Evolutionary conservation across 2,797 vertebrate genomes (phyloP).

Genomic region (Lagocephalus sceleratus): DNA sequence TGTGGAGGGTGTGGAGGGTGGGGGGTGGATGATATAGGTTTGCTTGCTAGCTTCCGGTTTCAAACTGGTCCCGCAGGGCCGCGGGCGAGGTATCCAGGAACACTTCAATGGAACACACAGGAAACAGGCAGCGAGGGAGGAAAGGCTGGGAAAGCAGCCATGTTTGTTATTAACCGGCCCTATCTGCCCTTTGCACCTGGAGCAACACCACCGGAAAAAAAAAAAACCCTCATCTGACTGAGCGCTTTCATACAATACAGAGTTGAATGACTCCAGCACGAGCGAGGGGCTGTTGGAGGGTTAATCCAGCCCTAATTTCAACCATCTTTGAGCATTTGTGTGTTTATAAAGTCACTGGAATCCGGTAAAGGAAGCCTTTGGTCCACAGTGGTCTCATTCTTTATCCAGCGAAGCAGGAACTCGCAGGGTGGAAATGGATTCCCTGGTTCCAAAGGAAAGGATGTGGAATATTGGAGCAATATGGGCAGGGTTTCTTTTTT

Average conservation of each 20-base stretch:
- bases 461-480: constrained; percentile 63
- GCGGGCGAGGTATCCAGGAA: constrained; percentile 55
- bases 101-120: constrained; percentile 70
- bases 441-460: constrained; percentile 58
- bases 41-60: constrained; percentile 23
- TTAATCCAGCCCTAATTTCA: constrained; percentile 11
- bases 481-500: constrained; percentile 36
- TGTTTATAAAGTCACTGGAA: constrained; percentile 42
- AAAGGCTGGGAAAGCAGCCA: constrained; percentile 68
- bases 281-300: not conserved
- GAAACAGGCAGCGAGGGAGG: constrained; percentile 63
- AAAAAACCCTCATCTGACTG: constrained; percentile 28
- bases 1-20: too few species aligned
- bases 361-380: constrained; percentile 25
- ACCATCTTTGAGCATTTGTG: constrained; percentile 30
- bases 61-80: constrained; percentile 19
- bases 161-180: constrained; percentile 65
- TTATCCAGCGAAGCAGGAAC: constrained; percentile 51
- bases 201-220: constrained; percentile 51
- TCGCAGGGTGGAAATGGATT: constrained; percentile 62
- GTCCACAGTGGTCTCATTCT: constrained; percentile 53
- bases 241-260: not conserved
- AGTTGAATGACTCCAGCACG: constrained; percentile 13
- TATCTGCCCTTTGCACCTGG: constrained; percentile 70
- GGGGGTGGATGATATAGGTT: too few species aligned